Percentiles rank a stretch among this genome's conserved stretches.
These are phyloP conservation scores for Sinhomidia bicolor DNA, from an alignment of 2,888 invertebrate species.

Conservation along the genomic window DNA sequence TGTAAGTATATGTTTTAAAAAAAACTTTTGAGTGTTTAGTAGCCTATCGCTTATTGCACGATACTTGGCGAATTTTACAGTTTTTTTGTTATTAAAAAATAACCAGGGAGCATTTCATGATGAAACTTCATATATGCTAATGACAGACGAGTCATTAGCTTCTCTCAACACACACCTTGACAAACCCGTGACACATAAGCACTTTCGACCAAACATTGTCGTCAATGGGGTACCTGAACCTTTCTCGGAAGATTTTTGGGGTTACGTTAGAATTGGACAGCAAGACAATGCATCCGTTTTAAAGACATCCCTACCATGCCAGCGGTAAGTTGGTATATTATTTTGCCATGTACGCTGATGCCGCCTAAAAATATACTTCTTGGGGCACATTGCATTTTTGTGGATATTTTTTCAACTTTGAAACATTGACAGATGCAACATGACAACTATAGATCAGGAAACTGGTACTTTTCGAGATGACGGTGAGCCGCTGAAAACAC, in stretches of 20 bases:
- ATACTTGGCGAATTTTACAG: too few relatives aligned
- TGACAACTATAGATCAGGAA: slow-evolving; percentile 75
- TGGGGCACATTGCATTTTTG: too few relatives aligned
- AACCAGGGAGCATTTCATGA: slow-evolving; percentile 78
- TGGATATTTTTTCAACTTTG: too few relatives aligned
- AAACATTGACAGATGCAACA: slow-evolving; percentile 67
- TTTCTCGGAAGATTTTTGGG: slow-evolving; percentile 77
- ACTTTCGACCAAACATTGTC: slow-evolving; percentile 75
- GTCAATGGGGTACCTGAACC: slow-evolving; percentile 73
- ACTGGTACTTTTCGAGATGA: slow-evolving; percentile 66
- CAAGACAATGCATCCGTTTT: slow-evolving; percentile 72
- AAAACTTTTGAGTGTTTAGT: too few relatives aligned
- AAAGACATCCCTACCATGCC: slow-evolving; percentile 74
- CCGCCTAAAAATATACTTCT: too few relatives aligned
- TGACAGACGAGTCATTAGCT: slow-evolving; percentile 75
- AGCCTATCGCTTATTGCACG: too few relatives aligned
- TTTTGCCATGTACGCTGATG: too few relatives aligned
- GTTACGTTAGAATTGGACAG: slow-evolving; percentile 72
- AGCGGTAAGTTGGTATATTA: slow-evolving; percentile 65
- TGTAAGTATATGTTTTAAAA: neutral
- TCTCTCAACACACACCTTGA: slow-evolving; percentile 71
- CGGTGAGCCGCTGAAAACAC: slow-evolving; percentile 74
- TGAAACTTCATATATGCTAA: slow-evolving; percentile 78
- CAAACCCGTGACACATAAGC: slow-evolving; percentile 55
- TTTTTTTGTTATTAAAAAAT: too few relatives aligned